phyloP scores from a whole-genome alignment of 2,888 invertebrate genomes.

The Exocentrus adspersus region DNA sequence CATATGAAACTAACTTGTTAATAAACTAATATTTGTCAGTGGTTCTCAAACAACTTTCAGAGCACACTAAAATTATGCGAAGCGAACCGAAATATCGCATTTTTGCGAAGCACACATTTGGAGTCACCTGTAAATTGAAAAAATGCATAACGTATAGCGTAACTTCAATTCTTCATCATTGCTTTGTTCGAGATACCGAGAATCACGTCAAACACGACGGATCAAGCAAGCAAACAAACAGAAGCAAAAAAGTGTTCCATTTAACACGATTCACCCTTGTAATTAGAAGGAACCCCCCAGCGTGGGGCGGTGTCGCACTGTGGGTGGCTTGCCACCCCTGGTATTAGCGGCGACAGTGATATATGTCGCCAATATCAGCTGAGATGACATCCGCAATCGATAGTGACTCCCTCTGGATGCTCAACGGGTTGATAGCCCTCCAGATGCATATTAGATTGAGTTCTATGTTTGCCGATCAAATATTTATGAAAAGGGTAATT shows the following conservation, averaged over 20 bases:
- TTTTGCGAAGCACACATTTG: neutral
- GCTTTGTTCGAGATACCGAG: no score
- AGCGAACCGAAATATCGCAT: no score
- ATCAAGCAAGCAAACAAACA: constrained; percentile 36
- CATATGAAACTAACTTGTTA: no score
- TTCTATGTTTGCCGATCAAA: constrained; percentile 29
- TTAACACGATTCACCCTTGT: constrained; percentile 40
- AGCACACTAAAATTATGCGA: no score
- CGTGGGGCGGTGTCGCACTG: constrained; percentile 28
- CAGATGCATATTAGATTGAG: constrained; percentile 45
- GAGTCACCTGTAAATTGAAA: constrained; percentile 22
- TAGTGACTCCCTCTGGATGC: constrained; percentile 37
- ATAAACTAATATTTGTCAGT: no score
- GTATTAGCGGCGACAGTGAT: constrained; percentile 56
- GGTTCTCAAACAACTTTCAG: no score
- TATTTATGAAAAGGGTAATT: constrained; percentile 36
- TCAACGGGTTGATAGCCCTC: constrained; percentile 28
- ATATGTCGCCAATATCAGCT: constrained; percentile 58
- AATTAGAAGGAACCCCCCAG: constrained; percentile 40
- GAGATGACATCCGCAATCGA: constrained; percentile 56
- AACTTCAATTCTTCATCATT: no score
- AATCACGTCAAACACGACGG: constrained; percentile 40
- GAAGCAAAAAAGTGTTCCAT: constrained; percentile 33
- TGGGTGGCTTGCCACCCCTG: constrained; percentile 48
- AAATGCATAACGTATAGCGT: no score